Conservation (phyloP, 2,113 vertebrate genomes). For the Paramisgurnus dabryanus region DNA sequence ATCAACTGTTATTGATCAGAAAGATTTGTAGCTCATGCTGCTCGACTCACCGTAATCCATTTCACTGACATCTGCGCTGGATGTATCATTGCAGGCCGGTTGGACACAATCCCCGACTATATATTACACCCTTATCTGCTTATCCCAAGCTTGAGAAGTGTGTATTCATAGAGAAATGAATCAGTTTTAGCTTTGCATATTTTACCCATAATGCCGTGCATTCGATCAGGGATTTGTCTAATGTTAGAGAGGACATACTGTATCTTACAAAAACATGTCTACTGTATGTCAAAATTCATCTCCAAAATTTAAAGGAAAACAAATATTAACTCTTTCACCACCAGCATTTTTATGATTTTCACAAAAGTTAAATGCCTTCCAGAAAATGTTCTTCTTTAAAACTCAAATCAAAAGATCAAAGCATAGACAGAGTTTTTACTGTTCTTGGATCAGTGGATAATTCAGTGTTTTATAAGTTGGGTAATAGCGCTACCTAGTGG, state of each 20-base stretch:
- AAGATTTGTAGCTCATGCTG: constrained; percentile 55
- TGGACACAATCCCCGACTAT: constrained; percentile 1
- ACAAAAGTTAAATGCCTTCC: no score
- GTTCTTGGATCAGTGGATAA: no score
- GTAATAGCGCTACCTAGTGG: no score
- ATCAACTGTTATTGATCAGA: constrained; percentile 70
- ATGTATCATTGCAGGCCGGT: constrained; percentile 28
- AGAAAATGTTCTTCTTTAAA: background rate
- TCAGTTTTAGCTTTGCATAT: constrained; percentile 2
- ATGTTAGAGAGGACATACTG: background rate
- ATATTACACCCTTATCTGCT: background rate
- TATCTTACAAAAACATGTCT: background rate
- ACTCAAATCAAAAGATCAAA: no score
- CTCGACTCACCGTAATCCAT: constrained; percentile 38
- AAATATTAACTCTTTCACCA: no score
- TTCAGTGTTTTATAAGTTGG: no score
- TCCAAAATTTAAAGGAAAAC: background rate
- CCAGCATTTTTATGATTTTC: background rate
- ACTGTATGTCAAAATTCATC: background rate
- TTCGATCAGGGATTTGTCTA: background rate
- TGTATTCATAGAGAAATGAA: background rate
- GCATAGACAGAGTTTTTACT: no score
- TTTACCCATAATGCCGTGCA: background rate
- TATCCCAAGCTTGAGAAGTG: constrained; percentile 7
- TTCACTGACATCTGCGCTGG: background rate